Conservation (phyloP, 2,113 vertebrate genomes). For the Syrmaticus mikado region DNA sequence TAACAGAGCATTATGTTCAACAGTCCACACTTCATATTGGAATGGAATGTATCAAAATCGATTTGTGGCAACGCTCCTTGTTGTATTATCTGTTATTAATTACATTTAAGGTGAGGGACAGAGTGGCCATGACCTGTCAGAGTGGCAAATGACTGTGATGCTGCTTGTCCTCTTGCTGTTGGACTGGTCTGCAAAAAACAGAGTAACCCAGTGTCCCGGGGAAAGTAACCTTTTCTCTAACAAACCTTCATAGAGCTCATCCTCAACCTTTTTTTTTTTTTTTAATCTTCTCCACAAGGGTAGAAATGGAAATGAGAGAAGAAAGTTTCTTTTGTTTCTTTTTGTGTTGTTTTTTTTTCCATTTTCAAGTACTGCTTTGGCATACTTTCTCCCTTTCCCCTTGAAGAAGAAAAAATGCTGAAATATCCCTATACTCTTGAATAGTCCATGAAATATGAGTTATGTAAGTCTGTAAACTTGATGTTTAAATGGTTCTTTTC, state of each 20-base stretch:
- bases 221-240: not conserved
- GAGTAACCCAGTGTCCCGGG: not conserved
- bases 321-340: not conserved
- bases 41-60: not conserved
- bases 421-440: not conserved
- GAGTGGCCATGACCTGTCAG: rapidly evolving
- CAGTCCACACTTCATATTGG: not conserved
- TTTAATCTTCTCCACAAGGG: not conserved
- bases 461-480: not conserved
- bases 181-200: not conserved
- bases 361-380: not conserved
- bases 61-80: not conserved
- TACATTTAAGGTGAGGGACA: not conserved
- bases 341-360: not conserved
- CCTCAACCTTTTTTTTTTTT: not conserved
- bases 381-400: not conserved
- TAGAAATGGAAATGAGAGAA: not conserved
- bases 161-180: not conserved
- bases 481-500: not conserved
- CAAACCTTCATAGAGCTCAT: not conserved
- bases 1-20: not conserved
- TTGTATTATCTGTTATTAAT: not conserved
- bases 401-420: not conserved
- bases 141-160: not conserved
- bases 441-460: not conserved